phyloP scores from a whole-genome alignment of 2,797 vertebrate genomes.

The Amphiprion clarkii region DNA sequence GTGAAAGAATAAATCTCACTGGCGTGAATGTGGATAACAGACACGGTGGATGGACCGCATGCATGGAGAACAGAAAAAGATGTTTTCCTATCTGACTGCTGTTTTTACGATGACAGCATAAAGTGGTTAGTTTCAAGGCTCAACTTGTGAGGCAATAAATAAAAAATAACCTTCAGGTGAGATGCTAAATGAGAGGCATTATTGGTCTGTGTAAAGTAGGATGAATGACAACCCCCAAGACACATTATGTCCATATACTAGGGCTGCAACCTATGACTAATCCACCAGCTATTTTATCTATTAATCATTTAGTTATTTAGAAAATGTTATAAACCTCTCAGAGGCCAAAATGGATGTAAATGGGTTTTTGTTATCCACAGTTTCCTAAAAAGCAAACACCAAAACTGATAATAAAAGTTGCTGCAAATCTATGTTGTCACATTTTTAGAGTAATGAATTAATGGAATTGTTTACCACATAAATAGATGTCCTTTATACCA shows the following conservation, averaged over 20 bases:
- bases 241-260: background rate
- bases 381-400: too few relatives aligned
- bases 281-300: background rate
- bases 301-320: background rate
- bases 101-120: conserved; percentile 51
- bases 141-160: conserved; percentile 49
- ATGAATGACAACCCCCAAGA: conserved; percentile 24
- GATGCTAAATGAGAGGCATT: conserved; percentile 53
- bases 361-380: too few relatives aligned
- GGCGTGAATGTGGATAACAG: conserved; percentile 4
- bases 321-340: background rate
- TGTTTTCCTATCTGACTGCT: conserved; percentile 20
- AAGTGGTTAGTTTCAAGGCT: conserved; percentile 27
- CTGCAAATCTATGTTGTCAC: too few relatives aligned
- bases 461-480: background rate
- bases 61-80: conserved; percentile 4
- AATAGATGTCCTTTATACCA: too few relatives aligned
- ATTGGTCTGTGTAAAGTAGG: conserved; percentile 36
- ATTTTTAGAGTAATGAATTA: background rate
- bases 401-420: too few relatives aligned
- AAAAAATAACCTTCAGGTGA: conserved; percentile 36
- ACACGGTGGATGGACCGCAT: conserved; percentile 9
- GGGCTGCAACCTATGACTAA: background rate
- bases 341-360: background rate
- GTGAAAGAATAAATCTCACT: conserved; percentile 20